Base-by-base conservation (phyloP, 2,797 vertebrate genomes). In the Lacerta viridis region DNA sequence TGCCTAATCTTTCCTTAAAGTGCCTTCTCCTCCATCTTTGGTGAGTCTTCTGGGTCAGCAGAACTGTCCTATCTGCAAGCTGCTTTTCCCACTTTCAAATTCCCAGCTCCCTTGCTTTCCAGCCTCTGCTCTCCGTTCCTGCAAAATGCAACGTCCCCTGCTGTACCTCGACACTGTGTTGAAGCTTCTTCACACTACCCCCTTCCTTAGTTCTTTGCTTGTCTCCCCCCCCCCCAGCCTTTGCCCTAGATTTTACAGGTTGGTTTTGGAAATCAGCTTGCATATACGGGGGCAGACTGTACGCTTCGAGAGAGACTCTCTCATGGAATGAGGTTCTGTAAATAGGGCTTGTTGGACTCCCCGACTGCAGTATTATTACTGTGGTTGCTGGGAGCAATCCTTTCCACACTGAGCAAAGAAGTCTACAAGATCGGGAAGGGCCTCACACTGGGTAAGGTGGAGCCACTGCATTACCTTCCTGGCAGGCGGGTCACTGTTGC, bases 181-280 rank as follows among this genome's bases (percentile, higher is more conserved):
- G 59, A 87, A 66, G 39, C 75, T 87, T 59, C n/a, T 87, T 72
- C 33, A 55, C 17, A n/a, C 46, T 71, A 59, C 15, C 27, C 27
- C 39, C 27, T 82, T 36, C 41, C 43, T 61, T 78, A 80, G 25
- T 15, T 64, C 50, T 75, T 9, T 41, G 13, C 23, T 71, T 25
- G 66, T 71, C 46, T 33, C 33, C 33, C 33, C 33, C 33, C 59
- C 46, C 27, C 25, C 6, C 33, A 13, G 25, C 33, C 78, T 87
- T 87, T 87, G 79, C 68, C 29, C 36, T 87, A 75, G 69, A 43
- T 87, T 74, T 23, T 64, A 23, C 43, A 41, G n/a, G n/a, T 27
- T 55, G 66, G 27, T 86, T 71, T 17, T 43, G 33, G 33, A 87
- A 50, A 80, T 80, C 50, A 72, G 64, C 55, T 59, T 87, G 66